Evolutionary conservation across 1,140 invertebrate genomes (phyloP), one percentile per base, ranked within the genome.

Genomic region (Drosophila sucinea): DNA sequence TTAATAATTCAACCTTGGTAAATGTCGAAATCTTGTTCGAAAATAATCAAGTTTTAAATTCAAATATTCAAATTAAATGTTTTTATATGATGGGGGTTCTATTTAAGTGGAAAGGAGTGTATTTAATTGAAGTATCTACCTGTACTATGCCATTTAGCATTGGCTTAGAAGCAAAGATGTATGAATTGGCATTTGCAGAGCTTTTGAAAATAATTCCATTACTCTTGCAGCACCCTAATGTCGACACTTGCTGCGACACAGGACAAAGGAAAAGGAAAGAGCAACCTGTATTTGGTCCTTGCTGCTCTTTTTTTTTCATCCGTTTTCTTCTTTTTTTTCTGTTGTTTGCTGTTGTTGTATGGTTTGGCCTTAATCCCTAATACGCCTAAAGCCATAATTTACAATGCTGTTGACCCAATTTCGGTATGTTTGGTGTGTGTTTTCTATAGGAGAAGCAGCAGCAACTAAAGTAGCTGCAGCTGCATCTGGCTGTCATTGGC

Each of bases 381-480:
- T 67, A 58, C 47, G 55, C 35, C 51, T 70, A 77, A 51, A 69
- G 73, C 67, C 70, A 71, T 84, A 80, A 81, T 81, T 84, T 85
- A 84, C 77, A 77, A 63, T 77, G 67, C 58, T 66, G 68, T 71
- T 86, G 83, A 87, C 83, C 83, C 67, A 79, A 75, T 79, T 85
- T 60, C 23, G 7, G 17, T 4, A 25, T 23, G 7, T 67, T 51
- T 51, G 33, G 30, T 23, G 17, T 51, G 25, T 51, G 10, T 51
- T 51, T 51, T 27, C 44, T 51, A 51, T 27, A 51, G 44, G 4
- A 11, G 11, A 4, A 30, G 30, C 4, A 30, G 30, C 30, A 30
- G 30, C 30, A 30, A 4, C 29, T 38, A 66, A 33, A 64, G 54
- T n/a, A 32, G 62, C 25, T 55, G 40, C 54, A 56, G 74, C 41